A percentile compares a stretch with the other conserved stretches of the same genome.
phyloP scores from a whole-genome alignment of 2,888 invertebrate genomes.

The Pseudolycoriella hygida region DNA sequence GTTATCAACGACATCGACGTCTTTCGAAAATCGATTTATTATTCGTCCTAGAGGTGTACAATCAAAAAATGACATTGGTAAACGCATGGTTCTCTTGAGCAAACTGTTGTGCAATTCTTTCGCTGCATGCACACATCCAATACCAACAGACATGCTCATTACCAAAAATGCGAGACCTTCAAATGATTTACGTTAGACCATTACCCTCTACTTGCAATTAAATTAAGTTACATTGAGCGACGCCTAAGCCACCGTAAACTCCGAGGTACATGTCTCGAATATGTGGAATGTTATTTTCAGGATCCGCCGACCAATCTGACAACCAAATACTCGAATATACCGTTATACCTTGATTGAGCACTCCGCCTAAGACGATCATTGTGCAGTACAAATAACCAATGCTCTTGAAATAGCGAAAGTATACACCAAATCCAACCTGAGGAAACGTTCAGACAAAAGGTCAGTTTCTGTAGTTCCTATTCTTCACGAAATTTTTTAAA shows the following conservation, averaged over 20 bases:
- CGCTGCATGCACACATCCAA: conserved; percentile 30
- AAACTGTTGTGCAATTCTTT: conserved; percentile 33
- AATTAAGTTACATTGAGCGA: conserved; percentile 15
- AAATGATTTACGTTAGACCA: too few species aligned
- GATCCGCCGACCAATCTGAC: conserved; percentile 16
- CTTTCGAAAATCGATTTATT: conserved; percentile 35
- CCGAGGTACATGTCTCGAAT: conserved; percentile 20
- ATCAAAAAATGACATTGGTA: conserved; percentile 52
- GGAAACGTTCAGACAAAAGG: too few species aligned
- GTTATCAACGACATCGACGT: conserved; percentile 32
- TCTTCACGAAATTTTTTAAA: too few species aligned
- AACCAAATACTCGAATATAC: conserved; percentile 7
- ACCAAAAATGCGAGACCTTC: neutral
- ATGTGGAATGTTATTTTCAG: conserved; percentile 6
- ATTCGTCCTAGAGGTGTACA: conserved; percentile 51
- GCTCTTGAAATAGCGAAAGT: conserved; percentile 9
- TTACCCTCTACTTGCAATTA: too few species aligned
- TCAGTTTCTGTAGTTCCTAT: too few species aligned
- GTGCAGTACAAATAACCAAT: neutral
- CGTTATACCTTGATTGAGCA: conserved; percentile 3
- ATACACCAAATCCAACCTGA: conserved; percentile 5
- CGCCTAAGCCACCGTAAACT: conserved; percentile 25
- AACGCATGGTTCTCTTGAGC: conserved; percentile 37
- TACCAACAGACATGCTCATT: neutral
- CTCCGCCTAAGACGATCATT: neutral